These are phyloP conservation scores for Centropus bengalensis DNA, from an alignment of 2,113 vertebrate species.

Conservation along the genomic window DNA sequence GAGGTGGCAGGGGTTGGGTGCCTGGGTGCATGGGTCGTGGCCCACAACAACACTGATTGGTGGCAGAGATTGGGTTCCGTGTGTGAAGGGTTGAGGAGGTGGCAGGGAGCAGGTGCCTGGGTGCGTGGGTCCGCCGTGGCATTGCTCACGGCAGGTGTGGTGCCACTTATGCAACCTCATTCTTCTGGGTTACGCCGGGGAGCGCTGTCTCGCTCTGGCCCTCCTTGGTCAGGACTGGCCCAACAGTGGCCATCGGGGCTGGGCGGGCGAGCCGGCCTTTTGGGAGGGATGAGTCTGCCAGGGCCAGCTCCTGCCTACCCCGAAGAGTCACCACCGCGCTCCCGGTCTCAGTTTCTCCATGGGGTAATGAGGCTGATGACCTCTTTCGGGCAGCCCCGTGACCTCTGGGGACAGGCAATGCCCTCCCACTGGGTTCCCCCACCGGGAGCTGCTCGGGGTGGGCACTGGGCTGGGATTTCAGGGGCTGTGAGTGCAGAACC, in stretches of 20 bases:
- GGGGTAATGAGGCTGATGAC: conserved; percentile 15
- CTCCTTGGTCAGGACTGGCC: background rate
- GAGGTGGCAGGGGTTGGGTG: too few species aligned
- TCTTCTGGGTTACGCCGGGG: background rate
- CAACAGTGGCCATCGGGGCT: background rate
- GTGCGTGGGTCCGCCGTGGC: background rate
- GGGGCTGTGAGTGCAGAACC: background rate
- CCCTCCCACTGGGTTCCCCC: background rate
- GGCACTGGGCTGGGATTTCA: background rate
- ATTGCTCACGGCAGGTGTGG: conserved; percentile 60
- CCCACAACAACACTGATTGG: too few species aligned
- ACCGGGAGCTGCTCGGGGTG: accelerated
- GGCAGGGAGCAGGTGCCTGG: background rate
- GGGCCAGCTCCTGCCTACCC: background rate
- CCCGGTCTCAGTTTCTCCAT: conserved; percentile 46
- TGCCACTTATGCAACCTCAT: conserved; percentile 34
- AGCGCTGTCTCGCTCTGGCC: background rate
- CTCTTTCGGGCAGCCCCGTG: background rate
- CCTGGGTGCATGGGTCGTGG: background rate
- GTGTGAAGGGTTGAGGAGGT: conserved; percentile 3
- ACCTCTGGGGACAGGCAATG: background rate
- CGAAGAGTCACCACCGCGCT: background rate
- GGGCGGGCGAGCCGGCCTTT: background rate
- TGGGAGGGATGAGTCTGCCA: background rate
- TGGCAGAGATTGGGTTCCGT: accelerated